Evolutionary conservation across 2,113 vertebrate species (phyloP).

Genomic region (Tyrannus savana): DNA sequence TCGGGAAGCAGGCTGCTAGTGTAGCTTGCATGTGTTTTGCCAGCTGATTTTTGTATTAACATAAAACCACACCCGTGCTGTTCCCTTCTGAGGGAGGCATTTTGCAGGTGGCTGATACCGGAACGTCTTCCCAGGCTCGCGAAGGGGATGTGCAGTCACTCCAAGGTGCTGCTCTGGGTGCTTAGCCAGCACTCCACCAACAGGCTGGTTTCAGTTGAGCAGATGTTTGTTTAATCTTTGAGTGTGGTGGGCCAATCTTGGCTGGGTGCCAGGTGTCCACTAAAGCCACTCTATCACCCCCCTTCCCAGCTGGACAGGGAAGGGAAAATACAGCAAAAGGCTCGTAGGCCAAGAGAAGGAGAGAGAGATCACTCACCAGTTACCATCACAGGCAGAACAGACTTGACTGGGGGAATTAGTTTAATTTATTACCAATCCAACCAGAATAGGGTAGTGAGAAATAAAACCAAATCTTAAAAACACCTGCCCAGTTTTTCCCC

Average conservation of each 20-base stretch:
- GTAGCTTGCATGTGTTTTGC: background rate
- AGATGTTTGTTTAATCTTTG: slow-evolving; percentile 41
- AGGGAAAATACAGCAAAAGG: background rate
- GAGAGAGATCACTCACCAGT: background rate
- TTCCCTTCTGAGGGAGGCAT: background rate
- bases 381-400: background rate
- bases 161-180: background rate
- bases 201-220: background rate
- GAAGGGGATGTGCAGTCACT: background rate
- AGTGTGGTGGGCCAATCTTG: background rate
- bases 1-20: background rate
- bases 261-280: background rate
- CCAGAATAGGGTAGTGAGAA: background rate
- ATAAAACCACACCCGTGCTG: background rate
- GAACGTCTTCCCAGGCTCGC: background rate
- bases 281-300: background rate
- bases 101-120: background rate
- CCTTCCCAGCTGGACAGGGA: background rate
- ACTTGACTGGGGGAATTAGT: background rate
- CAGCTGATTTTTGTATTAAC: background rate
- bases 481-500: background rate
- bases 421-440: background rate
- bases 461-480: background rate
- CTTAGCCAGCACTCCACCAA: background rate
- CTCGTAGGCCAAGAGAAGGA: background rate